Evolutionary conservation across 2,888 invertebrate species (phyloP), one percentile per base, ranked within the genome.

Genomic region (Lycia hirtaria): DNA sequence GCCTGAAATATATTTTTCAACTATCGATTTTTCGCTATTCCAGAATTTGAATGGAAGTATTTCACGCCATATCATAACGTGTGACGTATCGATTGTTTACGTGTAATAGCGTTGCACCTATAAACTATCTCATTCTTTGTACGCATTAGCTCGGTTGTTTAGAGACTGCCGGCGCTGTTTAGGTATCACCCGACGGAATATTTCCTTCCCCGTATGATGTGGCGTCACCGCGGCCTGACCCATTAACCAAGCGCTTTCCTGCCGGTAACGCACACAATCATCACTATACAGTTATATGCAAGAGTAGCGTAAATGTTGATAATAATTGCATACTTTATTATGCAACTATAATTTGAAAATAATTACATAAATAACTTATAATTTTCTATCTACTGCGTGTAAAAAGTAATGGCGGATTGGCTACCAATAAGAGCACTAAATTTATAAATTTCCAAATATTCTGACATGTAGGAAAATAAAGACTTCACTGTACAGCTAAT

Each of bases 121-220:
- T 51, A 51, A 40, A 56, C 43, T 55, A 38, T 50, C 15, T 17
- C 51, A 12, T 41, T 45, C 2, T 33, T 6, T 12, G 22, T 9
- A 45, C 38, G 37, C 20, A 9, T 3, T 28, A 49, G 15, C 15
- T 22, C 28, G 20, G 15, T 56, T 56, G 32, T 49, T 43, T 48
- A 35, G 47, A 30, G 4, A 37, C 19, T 26, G 38, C 32, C 14
- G 7, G 24, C 17, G n/a, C 17, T 41, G 37, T 52, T 19, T n/a
- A 20, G 19, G 19, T 54, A 56, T 50, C 37, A 17, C 44, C 33
- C 12, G 14, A 12, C 15, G 57, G 57, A 58, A 58, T 43, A 58
- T 58, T 53, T 52, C 47, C 57, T 58, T 48, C 52, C 45, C 17
- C 30, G 57, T 37, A 35, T 30, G 3, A 30, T 32, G 51, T 52